Base-by-base conservation (phyloP, 2,113 vertebrate species). In the Gambusia holbrooki region DNA sequence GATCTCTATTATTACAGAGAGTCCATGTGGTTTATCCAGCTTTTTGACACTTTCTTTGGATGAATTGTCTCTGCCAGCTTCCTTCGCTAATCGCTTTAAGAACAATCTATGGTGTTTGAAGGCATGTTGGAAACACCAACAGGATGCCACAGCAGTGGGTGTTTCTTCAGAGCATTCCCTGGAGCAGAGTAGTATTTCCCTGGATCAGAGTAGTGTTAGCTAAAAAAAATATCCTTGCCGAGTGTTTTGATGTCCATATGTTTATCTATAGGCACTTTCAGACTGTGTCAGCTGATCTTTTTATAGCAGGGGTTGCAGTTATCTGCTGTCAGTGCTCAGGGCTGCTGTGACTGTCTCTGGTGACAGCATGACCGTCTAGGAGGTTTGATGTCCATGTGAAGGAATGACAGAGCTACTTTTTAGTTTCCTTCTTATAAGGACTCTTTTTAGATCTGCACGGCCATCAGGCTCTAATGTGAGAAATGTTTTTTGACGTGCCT, bases 241-340 rank as follows among this genome's bases (percentile, higher is more conserved):
- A 14, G 35, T 58, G 66, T 25, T 62, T 58, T 51, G 45, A 35
- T 69, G 48, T 67, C 65, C 84, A 69, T 71, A 76, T 83, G 81
- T 91, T 70, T 86, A 89, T 90, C 75, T 88, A 87, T 83, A 89
- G 78, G 71, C 76, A 70, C 69, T 61, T 66, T 71, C 74, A 69
- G 76, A 65, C 80, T 84, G 77, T 82, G 87, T 86, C 88, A 92
- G 88, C 89, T 76, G 73, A 45, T 87, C 83, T 91, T 86, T 89
- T 91, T 84, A 87, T 89, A 90, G 83, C 81, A 81, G 62, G 68
- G 68, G 74, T 82, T 85, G 84, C 79, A 77, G 68, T 76, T 85
- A 88, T 87, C 73, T 85, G 77, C 79, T 84, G 74, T 79, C 81
- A 76, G 48, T 81, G 75, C 85, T 79, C 4, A 37, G 58, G 77